Conservation (phyloP, 2,797 vertebrate genomes). For the Passerculus sandwichensis region DNA sequence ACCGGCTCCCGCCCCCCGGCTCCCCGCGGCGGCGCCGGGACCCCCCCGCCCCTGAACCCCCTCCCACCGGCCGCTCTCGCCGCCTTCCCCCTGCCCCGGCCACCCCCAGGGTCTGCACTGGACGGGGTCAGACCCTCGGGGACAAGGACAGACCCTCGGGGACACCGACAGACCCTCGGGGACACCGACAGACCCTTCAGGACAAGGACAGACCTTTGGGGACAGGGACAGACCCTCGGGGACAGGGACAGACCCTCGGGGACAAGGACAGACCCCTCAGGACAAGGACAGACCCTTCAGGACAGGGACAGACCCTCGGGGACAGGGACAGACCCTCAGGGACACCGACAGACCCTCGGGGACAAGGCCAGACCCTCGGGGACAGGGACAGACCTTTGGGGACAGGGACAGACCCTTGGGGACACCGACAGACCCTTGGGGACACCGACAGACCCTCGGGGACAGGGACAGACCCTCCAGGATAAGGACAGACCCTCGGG, state of each 20-base stretch:
- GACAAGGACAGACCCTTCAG: background rate
- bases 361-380: too few relatives aligned
- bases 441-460: too few relatives aligned
- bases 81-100: rapidly evolving
- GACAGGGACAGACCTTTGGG: background rate
- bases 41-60: background rate
- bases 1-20: constrained; percentile 69
- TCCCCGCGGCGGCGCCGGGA: background rate
- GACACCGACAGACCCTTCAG: too few relatives aligned
- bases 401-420: too few relatives aligned
- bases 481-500: background rate
- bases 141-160: too few relatives aligned
- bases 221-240: too few relatives aligned
- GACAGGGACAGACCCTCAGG: too few relatives aligned
- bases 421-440: background rate
- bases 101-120: background rate
- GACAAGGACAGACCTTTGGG: too few relatives aligned
- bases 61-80: rapidly evolving
- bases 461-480: background rate
- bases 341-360: background rate
- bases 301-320: too few relatives aligned
- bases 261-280: too few relatives aligned
- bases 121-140: background rate
- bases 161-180: background rate
- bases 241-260: background rate